Conservation (phyloP, 2,797 vertebrate genomes). For the Microctenopoma lineatum region DNA sequence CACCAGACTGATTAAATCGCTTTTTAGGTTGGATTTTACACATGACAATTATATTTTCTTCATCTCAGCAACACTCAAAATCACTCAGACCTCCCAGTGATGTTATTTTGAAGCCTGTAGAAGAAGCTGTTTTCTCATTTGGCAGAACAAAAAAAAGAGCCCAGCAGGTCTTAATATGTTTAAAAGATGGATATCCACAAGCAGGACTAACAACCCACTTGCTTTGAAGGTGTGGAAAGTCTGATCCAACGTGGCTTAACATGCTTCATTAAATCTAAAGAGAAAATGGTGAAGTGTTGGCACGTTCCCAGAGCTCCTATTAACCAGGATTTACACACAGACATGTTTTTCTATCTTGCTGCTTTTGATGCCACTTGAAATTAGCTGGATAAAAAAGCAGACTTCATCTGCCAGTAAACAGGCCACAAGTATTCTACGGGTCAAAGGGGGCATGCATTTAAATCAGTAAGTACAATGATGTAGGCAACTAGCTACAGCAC, state of each 20-base stretch:
- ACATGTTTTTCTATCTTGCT: not conserved
- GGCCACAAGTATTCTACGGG: not conserved
- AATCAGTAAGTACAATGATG: no score
- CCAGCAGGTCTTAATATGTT: conserved; percentile 2
- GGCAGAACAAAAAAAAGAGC: conserved; percentile 9
- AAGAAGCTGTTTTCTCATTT: not conserved
- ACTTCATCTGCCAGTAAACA: not conserved
- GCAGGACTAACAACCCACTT: not conserved
- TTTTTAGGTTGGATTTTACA: not conserved
- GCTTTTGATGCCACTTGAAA: not conserved
- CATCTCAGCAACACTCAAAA: conserved; percentile 2
- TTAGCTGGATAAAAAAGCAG: not conserved
- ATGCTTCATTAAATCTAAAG: conserved; percentile 27
- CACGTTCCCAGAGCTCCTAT: not conserved
- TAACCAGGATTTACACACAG: not conserved
- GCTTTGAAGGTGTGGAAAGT: conserved; percentile 17
- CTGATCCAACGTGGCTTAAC: conserved; percentile 7
- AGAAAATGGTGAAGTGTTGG: conserved; percentile 1
- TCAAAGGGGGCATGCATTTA: not conserved
- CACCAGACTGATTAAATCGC: no score
- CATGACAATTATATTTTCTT: conserved; percentile 12
- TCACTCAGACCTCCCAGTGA: not conserved
- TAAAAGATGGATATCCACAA: not conserved
- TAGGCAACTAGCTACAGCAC: no score
- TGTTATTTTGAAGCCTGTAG: conserved; percentile 9